These are phyloP conservation scores for Zosterops pallidus DNA, from an alignment of 2,113 vertebrate species.

Conservation along the genomic window DNA sequence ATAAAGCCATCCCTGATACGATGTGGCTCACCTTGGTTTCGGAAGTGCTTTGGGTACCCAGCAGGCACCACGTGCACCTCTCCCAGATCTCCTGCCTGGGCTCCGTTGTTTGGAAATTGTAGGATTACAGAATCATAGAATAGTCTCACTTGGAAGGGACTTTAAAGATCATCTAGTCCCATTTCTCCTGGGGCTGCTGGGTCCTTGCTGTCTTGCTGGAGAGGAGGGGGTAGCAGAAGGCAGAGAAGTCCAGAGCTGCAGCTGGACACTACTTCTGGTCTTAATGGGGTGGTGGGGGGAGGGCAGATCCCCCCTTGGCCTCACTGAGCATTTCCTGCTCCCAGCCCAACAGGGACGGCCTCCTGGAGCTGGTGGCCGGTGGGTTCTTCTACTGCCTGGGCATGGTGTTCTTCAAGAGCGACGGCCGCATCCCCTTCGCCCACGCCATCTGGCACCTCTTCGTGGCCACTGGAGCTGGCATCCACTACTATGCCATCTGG, in stretches of 20 bases:
- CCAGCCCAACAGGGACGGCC: slow-evolving; percentile 87
- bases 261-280: neutral
- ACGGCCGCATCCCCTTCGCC: slow-evolving; percentile 91
- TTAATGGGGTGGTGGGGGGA: neutral
- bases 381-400: slow-evolving; percentile 88
- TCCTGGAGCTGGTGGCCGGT: slow-evolving; percentile 87
- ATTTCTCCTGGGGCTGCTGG: neutral
- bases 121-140: neutral
- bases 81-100: neutral
- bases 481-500: slow-evolving; percentile 96
- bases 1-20: accelerated
- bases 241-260: neutral
- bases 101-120: accelerated
- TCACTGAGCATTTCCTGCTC: neutral
- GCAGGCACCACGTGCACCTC: neutral
- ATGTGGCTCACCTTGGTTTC: neutral
- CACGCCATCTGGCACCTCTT: slow-evolving; percentile 98
- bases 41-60: neutral
- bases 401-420: slow-evolving; percentile 92
- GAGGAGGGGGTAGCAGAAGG: neutral
- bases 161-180: neutral
- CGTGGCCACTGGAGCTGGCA: slow-evolving; percentile 83
- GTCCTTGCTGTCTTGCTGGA: neutral
- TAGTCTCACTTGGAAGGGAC: neutral
- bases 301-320: accelerated